Conservation (phyloP, 2,797 vertebrate species). For the Ispidina picta region DNA sequence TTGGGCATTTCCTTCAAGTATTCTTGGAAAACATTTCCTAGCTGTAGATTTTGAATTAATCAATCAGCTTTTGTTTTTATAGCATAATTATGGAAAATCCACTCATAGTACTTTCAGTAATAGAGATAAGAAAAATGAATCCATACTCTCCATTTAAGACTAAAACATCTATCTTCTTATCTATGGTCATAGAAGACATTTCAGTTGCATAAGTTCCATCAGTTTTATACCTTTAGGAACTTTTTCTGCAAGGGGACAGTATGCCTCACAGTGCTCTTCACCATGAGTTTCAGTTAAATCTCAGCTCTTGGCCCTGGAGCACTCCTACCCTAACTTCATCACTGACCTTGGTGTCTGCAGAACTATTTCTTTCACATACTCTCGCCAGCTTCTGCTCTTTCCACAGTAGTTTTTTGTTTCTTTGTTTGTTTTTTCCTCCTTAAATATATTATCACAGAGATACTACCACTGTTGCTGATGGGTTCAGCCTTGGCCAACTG, state of each 20-base stretch:
- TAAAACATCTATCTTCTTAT: constrained; percentile 71
- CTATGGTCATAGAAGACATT: constrained; percentile 25
- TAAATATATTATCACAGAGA: background rate
- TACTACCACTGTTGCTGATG: fast-evolving
- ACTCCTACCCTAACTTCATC: background rate
- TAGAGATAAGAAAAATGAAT: constrained; percentile 67
- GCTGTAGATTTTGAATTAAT: constrained; percentile 68
- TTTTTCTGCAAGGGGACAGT: background rate
- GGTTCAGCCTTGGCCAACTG: background rate
- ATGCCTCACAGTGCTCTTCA: background rate
- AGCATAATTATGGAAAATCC: constrained; percentile 73
- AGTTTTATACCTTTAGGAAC: background rate
- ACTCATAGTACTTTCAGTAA: constrained; percentile 75
- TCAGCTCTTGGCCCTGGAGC: background rate
- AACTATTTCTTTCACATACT: background rate
- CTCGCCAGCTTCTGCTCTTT: too few relatives aligned
- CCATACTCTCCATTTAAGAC: constrained; percentile 73
- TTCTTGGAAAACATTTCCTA: constrained; percentile 58
- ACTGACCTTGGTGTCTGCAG: background rate
- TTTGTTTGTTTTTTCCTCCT: background rate
- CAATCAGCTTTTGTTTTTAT: constrained; percentile 78
- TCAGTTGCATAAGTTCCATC: background rate
- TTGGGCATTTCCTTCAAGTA: constrained; percentile 50
- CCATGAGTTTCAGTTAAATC: background rate
- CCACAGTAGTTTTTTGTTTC: too few relatives aligned